Base-by-base conservation (phyloP, 1,140 invertebrate species). In the Psilanteris sp. region DNA sequence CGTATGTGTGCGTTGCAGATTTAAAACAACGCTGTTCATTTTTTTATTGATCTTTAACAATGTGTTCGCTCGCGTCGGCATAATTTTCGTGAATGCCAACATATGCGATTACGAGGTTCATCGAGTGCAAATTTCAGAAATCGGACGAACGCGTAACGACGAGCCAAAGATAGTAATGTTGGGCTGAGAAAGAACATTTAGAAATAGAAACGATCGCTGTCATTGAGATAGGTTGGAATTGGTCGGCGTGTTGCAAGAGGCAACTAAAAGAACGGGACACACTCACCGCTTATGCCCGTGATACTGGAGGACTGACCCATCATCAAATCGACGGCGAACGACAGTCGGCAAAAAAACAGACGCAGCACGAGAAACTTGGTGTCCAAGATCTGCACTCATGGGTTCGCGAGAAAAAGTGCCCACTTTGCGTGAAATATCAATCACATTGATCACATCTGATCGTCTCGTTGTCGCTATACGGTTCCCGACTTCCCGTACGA, bases 291-390 rank as follows among this genome's bases (percentile, higher is more conserved):
- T 78, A 83, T 83, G 36, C 83, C 82, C 77, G 82, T 82, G 78
- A 80, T 85, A 77, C 84, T 85, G 52, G 84, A 86, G 46, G 84
- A 85, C 48, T 85, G 84, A 62, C 85, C 85, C 85, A 87, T 87
- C 43, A 62, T 74, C 37, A 57, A 64, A 64, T 61, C 8, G 52
- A 26, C 41, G 43, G 18, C 20, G 54, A 66, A 71, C 29, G 55
- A 31, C 48, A 50, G 37, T 39, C 57, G 74, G 61, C 59, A 26
- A 48, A 73, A 52, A 52, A 68, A 37, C 67, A 52, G 68, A 59
- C 66, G 72, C 39, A 64, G 52, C 43, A 77, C 80, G 74, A 57
- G n/a, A n/a, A n/a, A 54, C n/a, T 66, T 54, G 59, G 46, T 59
- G 34, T 48, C 31, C 44, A 62, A 71, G 27, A 72, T 61, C 48